Evolutionary conservation across 37 sponge, comb jelly and placozoan genomes (phyloP).

Genomic region (Beroe ovata): DNA sequence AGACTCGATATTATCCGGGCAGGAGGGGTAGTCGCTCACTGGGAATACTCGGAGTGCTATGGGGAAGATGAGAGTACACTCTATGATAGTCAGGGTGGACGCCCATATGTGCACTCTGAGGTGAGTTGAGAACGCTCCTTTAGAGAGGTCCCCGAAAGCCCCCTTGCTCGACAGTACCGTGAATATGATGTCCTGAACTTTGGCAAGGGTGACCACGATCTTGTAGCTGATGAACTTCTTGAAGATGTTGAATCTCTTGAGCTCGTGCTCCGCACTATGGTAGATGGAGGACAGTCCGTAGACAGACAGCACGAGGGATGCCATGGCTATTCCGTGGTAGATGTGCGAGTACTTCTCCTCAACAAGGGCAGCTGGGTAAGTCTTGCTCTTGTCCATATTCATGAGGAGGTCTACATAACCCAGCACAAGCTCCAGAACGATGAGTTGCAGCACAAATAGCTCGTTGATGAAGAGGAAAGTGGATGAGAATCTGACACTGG

Average conservation of each 20-base stretch:
- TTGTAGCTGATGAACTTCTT: slow-evolving; percentile 66
- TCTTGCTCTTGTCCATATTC: slow-evolving; percentile 43
- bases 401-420: slow-evolving; percentile 50
- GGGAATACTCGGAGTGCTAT: slow-evolving; percentile 5
- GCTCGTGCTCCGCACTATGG: slow-evolving; percentile 42
- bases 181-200: slow-evolving; percentile 43
- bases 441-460: slow-evolving; percentile 33
- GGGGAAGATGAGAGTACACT: slow-evolving; percentile 48
- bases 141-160: background rate
- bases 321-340: slow-evolving; percentile 20
- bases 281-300: slow-evolving; percentile 51
- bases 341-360: slow-evolving; percentile 47
- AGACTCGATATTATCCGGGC: background rate
- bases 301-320: slow-evolving; percentile 2
- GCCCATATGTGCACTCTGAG: slow-evolving; percentile 45
- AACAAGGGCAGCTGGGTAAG: slow-evolving; percentile 32
- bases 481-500: background rate
- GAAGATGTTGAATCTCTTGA: slow-evolving; percentile 40
- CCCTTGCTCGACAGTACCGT: slow-evolving; percentile 26
- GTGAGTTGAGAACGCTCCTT: slow-evolving; percentile 16
- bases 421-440: slow-evolving; percentile 21
- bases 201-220: slow-evolving; percentile 42
- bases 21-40: slow-evolving; percentile 8
- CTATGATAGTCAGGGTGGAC: slow-evolving; percentile 47
- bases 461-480: slow-evolving; percentile 18